Evolutionary conservation across 2,113 vertebrate species (phyloP).

Genomic region (Barnardius zonarius): DNA sequence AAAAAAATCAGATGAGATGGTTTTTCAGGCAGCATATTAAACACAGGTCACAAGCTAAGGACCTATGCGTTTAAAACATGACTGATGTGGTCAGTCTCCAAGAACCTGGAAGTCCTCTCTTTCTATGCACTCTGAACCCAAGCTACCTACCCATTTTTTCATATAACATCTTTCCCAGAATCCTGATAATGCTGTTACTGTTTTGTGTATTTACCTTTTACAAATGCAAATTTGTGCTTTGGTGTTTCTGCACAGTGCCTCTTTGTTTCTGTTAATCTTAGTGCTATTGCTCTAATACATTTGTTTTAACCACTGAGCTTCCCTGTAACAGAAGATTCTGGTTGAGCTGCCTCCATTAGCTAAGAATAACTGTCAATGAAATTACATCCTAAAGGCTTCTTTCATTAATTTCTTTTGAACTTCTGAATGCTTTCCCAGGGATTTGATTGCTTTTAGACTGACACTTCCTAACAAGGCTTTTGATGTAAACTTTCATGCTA

Average conservation of each 20-base stretch:
- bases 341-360: slow-evolving; percentile 8
- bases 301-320: slow-evolving; percentile 9
- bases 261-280: neutral
- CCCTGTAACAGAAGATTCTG: neutral
- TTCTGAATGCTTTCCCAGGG: slow-evolving; percentile 53
- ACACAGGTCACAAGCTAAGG: neutral
- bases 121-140: fast-evolving
- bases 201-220: neutral
- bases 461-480: slow-evolving; percentile 54
- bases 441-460: slow-evolving; percentile 59
- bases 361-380: slow-evolving; percentile 19
- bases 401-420: slow-evolving; percentile 68
- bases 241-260: neutral
- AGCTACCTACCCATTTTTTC: neutral
- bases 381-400: slow-evolving; percentile 42
- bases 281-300: neutral
- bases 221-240: neutral
- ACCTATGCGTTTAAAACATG: neutral
- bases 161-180: neutral
- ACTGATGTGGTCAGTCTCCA: neutral
- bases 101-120: neutral
- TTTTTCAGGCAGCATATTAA: neutral
- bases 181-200: neutral
- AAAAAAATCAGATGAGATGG: neutral
- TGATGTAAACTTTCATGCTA: slow-evolving; percentile 61